Percentiles rank a stretch among this genome's conserved stretches.
Evolutionary conservation across 1,140 invertebrate genomes (phyloP).

Genomic region (Drosophila kepulauana): DNA sequence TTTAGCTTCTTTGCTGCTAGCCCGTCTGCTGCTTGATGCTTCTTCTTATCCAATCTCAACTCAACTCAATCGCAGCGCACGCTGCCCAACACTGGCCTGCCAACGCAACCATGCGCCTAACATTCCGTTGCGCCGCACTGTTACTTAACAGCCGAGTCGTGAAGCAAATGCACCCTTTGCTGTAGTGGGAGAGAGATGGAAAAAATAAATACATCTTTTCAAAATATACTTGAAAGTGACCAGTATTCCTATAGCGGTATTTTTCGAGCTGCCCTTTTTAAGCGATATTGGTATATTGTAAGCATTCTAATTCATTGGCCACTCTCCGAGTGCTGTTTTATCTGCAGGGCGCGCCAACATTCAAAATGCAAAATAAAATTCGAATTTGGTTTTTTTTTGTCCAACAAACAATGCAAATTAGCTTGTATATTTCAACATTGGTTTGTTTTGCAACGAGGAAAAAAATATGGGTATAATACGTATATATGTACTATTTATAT

Average conservation of each 20-base stretch:
- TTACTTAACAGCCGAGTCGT: neutral
- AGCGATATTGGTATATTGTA: no score
- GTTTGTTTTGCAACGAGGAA: constrained; percentile 20
- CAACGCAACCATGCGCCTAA: constrained; percentile 13
- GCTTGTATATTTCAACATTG: constrained; percentile 41
- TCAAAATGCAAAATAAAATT: neutral
- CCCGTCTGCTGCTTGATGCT: constrained; percentile 26
- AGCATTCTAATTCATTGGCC: no score
- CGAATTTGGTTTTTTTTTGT: constrained; percentile 4
- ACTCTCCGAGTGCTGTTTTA: no score
- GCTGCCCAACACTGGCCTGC: constrained; percentile 25
- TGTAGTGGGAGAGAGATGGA: no score
- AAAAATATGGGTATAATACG: constrained; percentile 3
- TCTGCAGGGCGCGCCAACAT: neutral
- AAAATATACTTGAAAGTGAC: no score
- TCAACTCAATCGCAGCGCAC: neutral
- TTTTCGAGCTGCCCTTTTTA: no score
- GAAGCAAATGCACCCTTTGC: neutral
- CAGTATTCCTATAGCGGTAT: no score
- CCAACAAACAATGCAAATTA: constrained; percentile 36
- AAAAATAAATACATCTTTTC: no score
- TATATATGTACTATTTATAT: constrained; percentile 7
- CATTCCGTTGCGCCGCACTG: constrained; percentile 8
- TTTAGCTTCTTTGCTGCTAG: constrained; percentile 35
- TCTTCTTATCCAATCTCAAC: neutral